Evolutionary conservation across 2,797 vertebrate species (phyloP).

Genomic region (Poecilia picta): DNA sequence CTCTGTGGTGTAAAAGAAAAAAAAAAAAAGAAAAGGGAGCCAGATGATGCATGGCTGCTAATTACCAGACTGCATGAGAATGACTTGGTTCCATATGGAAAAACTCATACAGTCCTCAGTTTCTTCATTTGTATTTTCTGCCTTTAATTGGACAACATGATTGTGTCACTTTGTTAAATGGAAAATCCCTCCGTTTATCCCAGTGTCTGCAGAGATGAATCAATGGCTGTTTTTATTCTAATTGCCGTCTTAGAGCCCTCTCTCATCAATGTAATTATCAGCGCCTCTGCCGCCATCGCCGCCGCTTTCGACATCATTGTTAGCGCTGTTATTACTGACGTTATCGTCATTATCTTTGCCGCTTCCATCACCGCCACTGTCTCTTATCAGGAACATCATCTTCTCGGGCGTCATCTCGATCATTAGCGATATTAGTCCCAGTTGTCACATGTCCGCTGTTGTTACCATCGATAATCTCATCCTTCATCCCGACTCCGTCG

Average conservation of each 20-base stretch:
- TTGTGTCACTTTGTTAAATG: slow-evolving; percentile 75
- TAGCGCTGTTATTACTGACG: slow-evolving; percentile 55
- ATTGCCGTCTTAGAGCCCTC: slow-evolving; percentile 59
- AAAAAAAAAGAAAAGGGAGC: slow-evolving; percentile 13
- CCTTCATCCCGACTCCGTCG: slow-evolving; percentile 45
- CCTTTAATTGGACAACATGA: slow-evolving; percentile 71
- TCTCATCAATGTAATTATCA: slow-evolving; percentile 71
- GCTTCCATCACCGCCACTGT: slow-evolving; percentile 31
- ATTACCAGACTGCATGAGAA: slow-evolving; percentile 69
- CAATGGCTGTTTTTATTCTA: slow-evolving; percentile 71
- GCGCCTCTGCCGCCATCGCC: slow-evolving; percentile 48
- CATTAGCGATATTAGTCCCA: slow-evolving; percentile 62
- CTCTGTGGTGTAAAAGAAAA: slow-evolving; percentile 19
- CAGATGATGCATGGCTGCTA: slow-evolving; percentile 67
- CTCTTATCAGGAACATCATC: slow-evolving; percentile 48
- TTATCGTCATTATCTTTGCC: slow-evolving; percentile 55
- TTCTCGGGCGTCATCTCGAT: slow-evolving; percentile 49
- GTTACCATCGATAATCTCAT: slow-evolving; percentile 57
- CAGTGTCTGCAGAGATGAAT: slow-evolving; percentile 64
- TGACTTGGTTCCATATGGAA: slow-evolving; percentile 49
- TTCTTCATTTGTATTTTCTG: slow-evolving; percentile 67
- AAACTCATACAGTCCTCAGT: slow-evolving; percentile 47
- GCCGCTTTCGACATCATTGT: slow-evolving; percentile 62
- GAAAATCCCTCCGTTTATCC: slow-evolving; percentile 59
- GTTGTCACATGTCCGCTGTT: slow-evolving; percentile 47